These are phyloP conservation scores for Ametastegia equiseti DNA, from an alignment of 2,888 invertebrate genomes.

Conservation along the genomic window DNA sequence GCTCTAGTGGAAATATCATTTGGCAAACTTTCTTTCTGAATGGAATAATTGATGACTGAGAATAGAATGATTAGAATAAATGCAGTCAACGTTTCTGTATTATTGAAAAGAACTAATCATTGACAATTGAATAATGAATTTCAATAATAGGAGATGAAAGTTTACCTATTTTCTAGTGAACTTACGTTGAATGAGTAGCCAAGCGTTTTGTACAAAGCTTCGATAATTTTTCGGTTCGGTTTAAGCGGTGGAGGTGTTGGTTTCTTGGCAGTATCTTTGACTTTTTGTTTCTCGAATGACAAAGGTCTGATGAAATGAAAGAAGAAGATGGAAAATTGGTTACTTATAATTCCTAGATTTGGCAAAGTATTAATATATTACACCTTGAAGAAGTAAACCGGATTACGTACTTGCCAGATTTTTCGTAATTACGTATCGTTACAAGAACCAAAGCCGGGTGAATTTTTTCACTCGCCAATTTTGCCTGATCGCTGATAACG, in stretches of 20 bases:
- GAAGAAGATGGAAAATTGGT: constrained; percentile 13
- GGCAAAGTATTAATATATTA: background rate
- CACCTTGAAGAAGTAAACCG: background rate
- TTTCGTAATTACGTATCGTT: constrained; percentile 80
- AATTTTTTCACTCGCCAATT: constrained; percentile 74
- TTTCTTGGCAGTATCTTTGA: constrained; percentile 63
- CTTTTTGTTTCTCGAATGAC: constrained; percentile 66
- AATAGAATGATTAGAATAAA: background rate
- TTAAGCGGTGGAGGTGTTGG: constrained; percentile 58
- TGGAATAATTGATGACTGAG: no score
- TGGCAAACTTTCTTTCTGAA: no score
- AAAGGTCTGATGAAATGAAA: constrained; percentile 60
- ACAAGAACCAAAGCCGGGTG: constrained; percentile 80
- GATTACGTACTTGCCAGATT: constrained; percentile 79
- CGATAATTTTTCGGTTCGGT: constrained; percentile 71
- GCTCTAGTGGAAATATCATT: no score
- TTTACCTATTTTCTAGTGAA: no score
- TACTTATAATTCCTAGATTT: constrained; percentile 15
- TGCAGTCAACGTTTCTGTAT: background rate
- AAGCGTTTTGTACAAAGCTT: constrained; percentile 75
- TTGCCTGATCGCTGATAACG: constrained; percentile 77
- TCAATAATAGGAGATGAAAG: background rate
- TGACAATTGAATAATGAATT: background rate
- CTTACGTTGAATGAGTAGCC: constrained; percentile 73
- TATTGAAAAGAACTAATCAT: constrained; percentile 18